Evolutionary conservation across 2,888 invertebrate genomes (phyloP).

Genomic region (Acleris literana): DNA sequence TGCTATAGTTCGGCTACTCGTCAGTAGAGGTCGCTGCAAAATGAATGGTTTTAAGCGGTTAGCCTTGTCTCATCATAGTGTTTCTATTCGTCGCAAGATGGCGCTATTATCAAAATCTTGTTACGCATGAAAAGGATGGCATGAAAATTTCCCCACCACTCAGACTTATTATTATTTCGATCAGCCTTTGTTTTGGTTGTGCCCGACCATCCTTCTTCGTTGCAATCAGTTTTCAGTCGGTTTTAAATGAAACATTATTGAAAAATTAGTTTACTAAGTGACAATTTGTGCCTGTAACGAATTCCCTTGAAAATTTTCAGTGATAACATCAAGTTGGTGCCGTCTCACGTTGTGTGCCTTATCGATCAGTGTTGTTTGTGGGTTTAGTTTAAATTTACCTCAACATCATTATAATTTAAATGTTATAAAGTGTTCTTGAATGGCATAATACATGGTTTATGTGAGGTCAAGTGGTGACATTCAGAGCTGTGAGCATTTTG

Average conservation of each 20-base stretch:
- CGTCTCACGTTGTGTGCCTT: neutral
- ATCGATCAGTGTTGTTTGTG: slow-evolving; percentile 17
- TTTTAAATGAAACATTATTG: neutral
- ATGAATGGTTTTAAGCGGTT: no score
- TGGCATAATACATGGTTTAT: neutral
- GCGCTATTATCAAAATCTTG: slow-evolving; percentile 4
- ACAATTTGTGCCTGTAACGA: neutral
- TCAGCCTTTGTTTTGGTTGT: slow-evolving; percentile 45
- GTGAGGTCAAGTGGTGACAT: neutral
- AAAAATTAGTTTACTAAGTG: neutral
- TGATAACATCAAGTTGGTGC: neutral
- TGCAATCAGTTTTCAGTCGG: neutral
- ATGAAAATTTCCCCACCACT: slow-evolving; percentile 34
- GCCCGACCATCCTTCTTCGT: slow-evolving; percentile 1
- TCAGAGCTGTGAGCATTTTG: neutral
- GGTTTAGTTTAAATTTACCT: neutral
- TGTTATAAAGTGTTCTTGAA: neutral
- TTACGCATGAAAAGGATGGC: slow-evolving; percentile 10
- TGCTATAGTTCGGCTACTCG: neutral
- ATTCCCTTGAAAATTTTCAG: neutral
- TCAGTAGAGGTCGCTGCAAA: neutral
- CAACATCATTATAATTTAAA: neutral
- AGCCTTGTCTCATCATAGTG: neutral
- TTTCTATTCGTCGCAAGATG: slow-evolving; percentile 4
- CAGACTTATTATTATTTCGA: slow-evolving; percentile 28